phyloP scores from a whole-genome alignment of 2,113 vertebrate genomes.

The Prolemur simus region DNA sequence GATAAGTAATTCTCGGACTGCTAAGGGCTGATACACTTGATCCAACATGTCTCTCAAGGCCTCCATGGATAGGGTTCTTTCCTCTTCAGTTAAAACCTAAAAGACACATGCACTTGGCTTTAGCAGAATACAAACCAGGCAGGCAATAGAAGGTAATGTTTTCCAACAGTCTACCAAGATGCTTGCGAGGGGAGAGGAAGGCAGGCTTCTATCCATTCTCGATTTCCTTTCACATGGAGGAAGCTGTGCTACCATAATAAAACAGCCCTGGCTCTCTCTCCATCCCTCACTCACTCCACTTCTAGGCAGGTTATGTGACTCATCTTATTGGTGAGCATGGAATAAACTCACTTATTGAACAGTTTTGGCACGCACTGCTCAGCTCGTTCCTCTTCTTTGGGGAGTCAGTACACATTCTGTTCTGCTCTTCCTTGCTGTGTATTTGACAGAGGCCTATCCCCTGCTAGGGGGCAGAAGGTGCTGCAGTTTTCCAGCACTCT shows the following conservation, averaged over 20 bases:
- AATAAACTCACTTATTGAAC: background rate
- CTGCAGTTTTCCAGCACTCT: background rate
- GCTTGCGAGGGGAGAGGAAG: background rate
- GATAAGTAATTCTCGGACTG: slow-evolving; percentile 92
- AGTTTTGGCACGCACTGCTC: background rate
- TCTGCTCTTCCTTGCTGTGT: background rate
- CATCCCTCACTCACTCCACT: background rate
- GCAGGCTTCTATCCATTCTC: background rate
- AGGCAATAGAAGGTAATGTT: background rate
- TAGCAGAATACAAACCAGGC: background rate
- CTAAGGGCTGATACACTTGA: slow-evolving; percentile 93
- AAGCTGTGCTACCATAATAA: background rate
- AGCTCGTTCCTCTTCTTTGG: background rate
- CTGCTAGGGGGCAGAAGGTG: rapidly evolving
- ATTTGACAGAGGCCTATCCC: background rate
- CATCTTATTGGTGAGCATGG: background rate
- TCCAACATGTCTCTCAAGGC: slow-evolving; percentile 86
- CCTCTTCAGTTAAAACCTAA: slow-evolving; percentile 86
- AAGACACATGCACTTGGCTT: slow-evolving; percentile 38
- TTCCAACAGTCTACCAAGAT: background rate
- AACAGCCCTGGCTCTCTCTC: background rate
- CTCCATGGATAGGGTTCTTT: slow-evolving; percentile 82
- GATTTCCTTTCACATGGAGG: background rate
- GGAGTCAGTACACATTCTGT: background rate
- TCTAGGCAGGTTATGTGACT: background rate